Conservation (phyloP, 2,113 vertebrate species). For the Romanogobio albipinnatus region DNA sequence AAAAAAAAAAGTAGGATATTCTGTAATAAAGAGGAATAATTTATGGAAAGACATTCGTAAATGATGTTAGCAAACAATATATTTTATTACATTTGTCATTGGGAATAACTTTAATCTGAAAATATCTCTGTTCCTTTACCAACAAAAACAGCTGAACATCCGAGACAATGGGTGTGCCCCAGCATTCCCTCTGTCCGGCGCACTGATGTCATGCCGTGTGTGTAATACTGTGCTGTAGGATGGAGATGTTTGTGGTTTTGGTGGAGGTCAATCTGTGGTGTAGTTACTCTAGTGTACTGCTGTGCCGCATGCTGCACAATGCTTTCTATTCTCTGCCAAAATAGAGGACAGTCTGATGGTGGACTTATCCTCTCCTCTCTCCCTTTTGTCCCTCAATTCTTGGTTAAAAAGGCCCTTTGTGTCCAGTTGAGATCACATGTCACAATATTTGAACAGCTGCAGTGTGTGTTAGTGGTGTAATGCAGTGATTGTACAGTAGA, state of each 20-base stretch:
- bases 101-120: neutral
- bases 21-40: neutral
- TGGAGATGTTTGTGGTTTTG: constrained; percentile 30
- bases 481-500: constrained; percentile 34
- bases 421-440: constrained; percentile 71
- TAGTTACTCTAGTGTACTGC: constrained; percentile 33
- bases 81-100: neutral
- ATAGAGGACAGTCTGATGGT: constrained; percentile 32
- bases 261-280: neutral
- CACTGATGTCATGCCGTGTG: constrained; percentile 10
- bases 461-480: constrained; percentile 44
- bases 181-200: constrained; percentile 12
- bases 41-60: neutral
- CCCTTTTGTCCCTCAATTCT: constrained; percentile 62
- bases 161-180: constrained; percentile 22
- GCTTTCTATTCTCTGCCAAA: constrained; percentile 34
- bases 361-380: constrained; percentile 58
- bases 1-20: neutral
- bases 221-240: constrained; percentile 22
- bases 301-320: constrained; percentile 33
- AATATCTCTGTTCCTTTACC: neutral
- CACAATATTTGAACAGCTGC: constrained; percentile 82
- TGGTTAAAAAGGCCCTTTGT: constrained; percentile 73
- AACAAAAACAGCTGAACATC: constrained; percentile 14
- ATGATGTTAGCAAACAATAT: neutral